phyloP scores from a whole-genome alignment of 2,113 vertebrate genomes.

The Oxyura jamaicensis region DNA sequence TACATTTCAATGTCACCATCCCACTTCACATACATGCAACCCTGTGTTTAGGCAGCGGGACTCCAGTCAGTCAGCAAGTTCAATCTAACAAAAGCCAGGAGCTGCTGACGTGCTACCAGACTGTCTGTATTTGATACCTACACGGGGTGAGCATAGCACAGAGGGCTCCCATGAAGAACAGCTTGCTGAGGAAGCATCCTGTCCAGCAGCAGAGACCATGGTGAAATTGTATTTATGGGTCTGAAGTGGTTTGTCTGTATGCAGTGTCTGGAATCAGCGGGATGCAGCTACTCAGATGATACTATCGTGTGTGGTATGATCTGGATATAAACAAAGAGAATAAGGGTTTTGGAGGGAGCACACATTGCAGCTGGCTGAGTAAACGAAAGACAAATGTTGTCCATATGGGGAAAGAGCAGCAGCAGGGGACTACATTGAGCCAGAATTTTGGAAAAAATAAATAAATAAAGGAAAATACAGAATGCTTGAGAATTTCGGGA shows the following conservation, averaged over 20 bases:
- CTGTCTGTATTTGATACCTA: rapidly evolving
- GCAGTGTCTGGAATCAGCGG: background rate
- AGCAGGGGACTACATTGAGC: background rate
- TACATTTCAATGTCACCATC: rapidly evolving
- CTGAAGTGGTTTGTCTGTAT: background rate
- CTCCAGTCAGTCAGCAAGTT: rapidly evolving
- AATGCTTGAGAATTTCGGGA: background rate
- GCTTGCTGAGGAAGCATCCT: background rate
- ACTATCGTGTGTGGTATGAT: background rate
- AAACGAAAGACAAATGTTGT: background rate
- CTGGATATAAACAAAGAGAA: background rate
- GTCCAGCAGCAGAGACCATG: rapidly evolving
- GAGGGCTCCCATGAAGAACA: background rate
- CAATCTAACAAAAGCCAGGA: background rate
- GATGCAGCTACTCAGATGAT: background rate
- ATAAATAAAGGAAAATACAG: constrained; percentile 44
- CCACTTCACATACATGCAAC: rapidly evolving
- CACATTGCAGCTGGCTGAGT: background rate
- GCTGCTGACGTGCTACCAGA: rapidly evolving
- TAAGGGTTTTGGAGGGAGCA: background rate
- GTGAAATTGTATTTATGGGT: background rate
- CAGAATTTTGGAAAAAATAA: background rate
- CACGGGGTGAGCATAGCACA: background rate
- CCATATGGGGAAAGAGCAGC: constrained; percentile 47
- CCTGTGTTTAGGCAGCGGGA: background rate